Base-by-base conservation (phyloP, 1,140 invertebrate genomes). In the Dreissena rostriformis region DNA sequence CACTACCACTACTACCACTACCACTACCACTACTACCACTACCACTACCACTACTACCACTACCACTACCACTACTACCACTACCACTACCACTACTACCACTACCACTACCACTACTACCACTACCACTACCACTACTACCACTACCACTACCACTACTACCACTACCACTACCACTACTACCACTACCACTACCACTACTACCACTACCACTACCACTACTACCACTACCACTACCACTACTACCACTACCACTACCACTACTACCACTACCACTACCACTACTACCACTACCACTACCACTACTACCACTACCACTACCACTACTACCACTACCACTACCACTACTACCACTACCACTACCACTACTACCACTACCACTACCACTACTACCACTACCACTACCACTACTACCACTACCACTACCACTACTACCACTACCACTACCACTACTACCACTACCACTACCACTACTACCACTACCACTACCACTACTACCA, bases 161-260 rank as follows among this genome's bases (percentile, higher is more conserved):
- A 72, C 39, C 22, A 72, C 39, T 28, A 72, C 70, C 49, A 72
- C 70, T 28, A 72, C 70, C 29, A 72, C 70, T 28, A 72, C 39
- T 49, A 29, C 70, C 22, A 72, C 24, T 49, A 17, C 24, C 22
- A 49, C 39, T 72, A 49, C 65, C 22, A 67, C 7, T 4, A 72
- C 2, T 51, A 4, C 6, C 51, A 52, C 70, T 39, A 39, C 26
- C 39, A 39, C 26, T 24, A 52, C 70, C 19, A 52, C 26, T 29
- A 72, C 49, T n/a, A 28, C 49, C 39, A 39, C 39, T 39, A 39
- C 39, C 39, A 39, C 15, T 1, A 2, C 26, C 22, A 49, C 70
- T 72, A 26, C 12, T 29, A 14, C 15, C 14, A 67, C 26, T 67
- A 67, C 65, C 24, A 67, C 65, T 28, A 67, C 65, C 24, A 67